phyloP scores from a whole-genome alignment of 2,888 invertebrate genomes.

The Harpalus rufipes region DNA sequence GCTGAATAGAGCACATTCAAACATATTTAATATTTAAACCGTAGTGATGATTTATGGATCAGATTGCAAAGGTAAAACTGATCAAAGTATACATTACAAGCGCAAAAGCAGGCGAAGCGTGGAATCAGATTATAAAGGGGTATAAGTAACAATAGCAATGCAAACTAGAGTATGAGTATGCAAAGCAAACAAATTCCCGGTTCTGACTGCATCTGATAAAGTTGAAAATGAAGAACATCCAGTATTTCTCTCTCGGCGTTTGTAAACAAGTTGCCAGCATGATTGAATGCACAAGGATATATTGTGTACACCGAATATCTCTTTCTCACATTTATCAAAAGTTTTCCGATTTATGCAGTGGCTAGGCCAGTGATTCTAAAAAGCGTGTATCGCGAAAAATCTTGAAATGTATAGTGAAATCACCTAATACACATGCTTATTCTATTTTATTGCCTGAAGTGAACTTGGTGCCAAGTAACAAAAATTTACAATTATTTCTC shows the following conservation, averaged over 20 bases:
- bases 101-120: not conserved
- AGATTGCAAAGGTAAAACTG: not conserved
- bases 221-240: conserved; percentile 33
- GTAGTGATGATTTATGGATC: not conserved
- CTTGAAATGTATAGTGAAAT: no score
- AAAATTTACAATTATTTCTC: no score
- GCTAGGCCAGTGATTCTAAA: conserved; percentile 17
- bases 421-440: no score
- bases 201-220: conserved; percentile 35
- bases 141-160: not conserved
- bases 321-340: conserved; percentile 67
- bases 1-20: no score
- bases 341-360: conserved; percentile 66
- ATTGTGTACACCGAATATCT: conserved; percentile 65
- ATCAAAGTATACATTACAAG: not conserved
- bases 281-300: conserved; percentile 63
- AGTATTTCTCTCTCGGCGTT: conserved; percentile 34
- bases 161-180: not conserved
- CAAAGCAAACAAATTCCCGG: conserved; percentile 5
- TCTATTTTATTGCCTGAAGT: no score
- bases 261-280: conserved; percentile 62
- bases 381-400: no score
- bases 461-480: no score
- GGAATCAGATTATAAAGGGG: not conserved
- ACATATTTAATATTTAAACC: no score